Evolutionary conservation across 1,140 invertebrate species (phyloP), one percentile per base, ranked within the genome.

Genomic region (Drosophila aff.): DNA sequence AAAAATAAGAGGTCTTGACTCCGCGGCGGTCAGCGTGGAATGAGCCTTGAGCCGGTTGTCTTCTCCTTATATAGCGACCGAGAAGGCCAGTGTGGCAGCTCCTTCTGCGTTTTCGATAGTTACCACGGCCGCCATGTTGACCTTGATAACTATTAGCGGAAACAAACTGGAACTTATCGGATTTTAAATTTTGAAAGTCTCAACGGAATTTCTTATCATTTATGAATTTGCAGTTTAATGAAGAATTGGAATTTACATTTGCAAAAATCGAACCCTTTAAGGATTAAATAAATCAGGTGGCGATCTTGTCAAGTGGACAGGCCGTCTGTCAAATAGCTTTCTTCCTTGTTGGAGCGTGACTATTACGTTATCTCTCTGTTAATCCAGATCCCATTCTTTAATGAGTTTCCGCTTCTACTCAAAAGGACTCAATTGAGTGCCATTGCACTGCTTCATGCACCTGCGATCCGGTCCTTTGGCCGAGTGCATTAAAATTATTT

Each of bases 401-500:
- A 31, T n/a, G 16, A n/a, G n/a, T 8, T 28, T 3, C 26, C 10
- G n/a, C 21, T 40, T 53, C 8, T 6, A 23, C 18, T 15, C n/a
- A 4, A 11, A 11, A 18, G 5, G 33, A 23, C 18, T 38, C 15
- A 40, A 23, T 40, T 23, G 52, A 36, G 33, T 38, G 50, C 4
- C n/a, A 18, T 52, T 8, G 15, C 46, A 49, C 21, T 26, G 46
- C 46, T 49, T n/a, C 16, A 13, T 31, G 7, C 49, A 18, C 26
- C 26, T 28, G 26, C 26, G 26, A 31, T 28, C 16, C 26, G 15
- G 26, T 50, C 47, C 26, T 50, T 50, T 28, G 26, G 0, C 47
- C 26, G 50, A 67, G 60, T 87, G 83, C 71, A 86, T 86, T 89
- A 71, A 86, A 79, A 80, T 79, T 77, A 80, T 89, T 86, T 86